A percentile compares a stretch with the other conserved stretches of the same genome.
These are phyloP conservation scores for Aphodius granarius DNA, from an alignment of 2,888 invertebrate species.

Conservation along the genomic window DNA sequence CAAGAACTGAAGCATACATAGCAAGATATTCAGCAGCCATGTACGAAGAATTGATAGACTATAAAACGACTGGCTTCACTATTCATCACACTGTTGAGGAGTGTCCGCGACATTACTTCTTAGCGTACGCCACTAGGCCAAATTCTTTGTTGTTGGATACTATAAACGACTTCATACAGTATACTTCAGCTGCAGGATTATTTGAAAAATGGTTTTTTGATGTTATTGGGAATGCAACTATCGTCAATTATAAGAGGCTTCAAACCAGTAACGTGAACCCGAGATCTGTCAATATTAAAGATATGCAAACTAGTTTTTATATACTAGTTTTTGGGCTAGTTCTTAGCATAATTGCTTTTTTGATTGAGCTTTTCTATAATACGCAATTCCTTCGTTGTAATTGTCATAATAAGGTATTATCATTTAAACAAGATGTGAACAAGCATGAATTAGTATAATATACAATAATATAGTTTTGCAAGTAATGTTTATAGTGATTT, in stretches of 20 bases:
- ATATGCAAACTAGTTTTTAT: constrained; percentile 51
- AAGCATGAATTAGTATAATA: not conserved
- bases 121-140: constrained; percentile 47
- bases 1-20: constrained; percentile 37
- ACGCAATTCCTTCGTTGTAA: not conserved
- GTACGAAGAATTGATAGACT: constrained; percentile 18
- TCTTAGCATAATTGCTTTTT: constrained; percentile 34
- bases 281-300: constrained; percentile 47
- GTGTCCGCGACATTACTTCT: constrained; percentile 51
- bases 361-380: constrained; percentile 24
- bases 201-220: constrained; percentile 48
- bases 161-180: constrained; percentile 45
- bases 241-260: constrained; percentile 22
- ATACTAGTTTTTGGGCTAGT: constrained; percentile 45
- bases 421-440: not conserved
- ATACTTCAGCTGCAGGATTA: constrained; percentile 46
- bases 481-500: too few relatives aligned
- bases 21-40: constrained; percentile 20
- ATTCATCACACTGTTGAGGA: constrained; percentile 49
- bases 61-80: constrained; percentile 45
- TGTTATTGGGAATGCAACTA: constrained; percentile 41
- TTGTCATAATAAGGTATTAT: too few relatives aligned
- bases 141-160: constrained; percentile 45
- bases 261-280: constrained; percentile 31
- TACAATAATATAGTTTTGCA: not conserved